Evolutionary conservation across 2,888 invertebrate species (phyloP).

Genomic region (Thereva nobilitata): DNA sequence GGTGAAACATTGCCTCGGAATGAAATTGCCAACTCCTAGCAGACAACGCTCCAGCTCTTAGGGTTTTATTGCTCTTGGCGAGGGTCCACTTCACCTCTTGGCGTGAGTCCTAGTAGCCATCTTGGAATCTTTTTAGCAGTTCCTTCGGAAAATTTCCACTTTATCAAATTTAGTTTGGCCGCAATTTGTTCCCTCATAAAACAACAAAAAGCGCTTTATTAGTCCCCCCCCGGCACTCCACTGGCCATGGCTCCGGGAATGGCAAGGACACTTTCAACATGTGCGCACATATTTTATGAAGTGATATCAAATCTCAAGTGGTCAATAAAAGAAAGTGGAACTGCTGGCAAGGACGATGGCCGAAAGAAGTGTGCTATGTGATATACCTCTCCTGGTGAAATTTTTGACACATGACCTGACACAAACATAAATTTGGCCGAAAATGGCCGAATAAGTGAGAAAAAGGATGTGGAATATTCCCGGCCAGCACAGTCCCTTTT

Average conservation of each 20-base stretch:
- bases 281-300: slow-evolving; percentile 42
- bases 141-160: slow-evolving; percentile 33
- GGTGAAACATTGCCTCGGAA: slow-evolving; percentile 22
- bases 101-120: background rate
- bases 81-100: background rate
- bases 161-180: slow-evolving; percentile 40
- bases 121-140: slow-evolving; percentile 12
- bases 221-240: slow-evolving; percentile 16
- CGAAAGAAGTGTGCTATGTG: background rate
- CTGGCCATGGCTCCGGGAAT: background rate
- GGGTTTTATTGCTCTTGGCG: slow-evolving; percentile 19
- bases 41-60: background rate
- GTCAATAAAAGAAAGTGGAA: slow-evolving; percentile 40
- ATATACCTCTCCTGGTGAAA: slow-evolving; percentile 25
- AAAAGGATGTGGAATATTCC: slow-evolving; percentile 28
- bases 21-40: background rate
- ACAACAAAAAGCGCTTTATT: slow-evolving; percentile 38
- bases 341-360: slow-evolving; percentile 35
- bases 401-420: slow-evolving; percentile 32
- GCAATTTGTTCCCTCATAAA: slow-evolving; percentile 38
- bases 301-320: slow-evolving; percentile 42
- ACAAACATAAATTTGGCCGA: slow-evolving; percentile 31
- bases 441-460: slow-evolving; percentile 34
- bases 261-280: slow-evolving; percentile 38
- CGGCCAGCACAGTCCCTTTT: slow-evolving; percentile 5